Base-by-base conservation (phyloP, 2,113 vertebrate species). In the Triplophysa dalaica region DNA sequence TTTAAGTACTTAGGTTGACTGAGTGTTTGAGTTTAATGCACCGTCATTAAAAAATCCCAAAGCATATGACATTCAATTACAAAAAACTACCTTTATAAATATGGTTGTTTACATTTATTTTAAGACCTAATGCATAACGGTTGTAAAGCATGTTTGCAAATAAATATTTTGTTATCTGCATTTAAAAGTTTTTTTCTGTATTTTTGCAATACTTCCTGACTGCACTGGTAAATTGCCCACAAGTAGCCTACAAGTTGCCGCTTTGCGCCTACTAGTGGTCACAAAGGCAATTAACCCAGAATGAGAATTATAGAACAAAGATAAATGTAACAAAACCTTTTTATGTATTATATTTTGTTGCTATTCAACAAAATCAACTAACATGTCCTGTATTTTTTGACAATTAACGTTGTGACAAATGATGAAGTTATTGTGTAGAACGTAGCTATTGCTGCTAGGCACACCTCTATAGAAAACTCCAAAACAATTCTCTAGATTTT, bases 61-160 rank as follows among this genome's bases (percentile, higher is more conserved):
- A 86, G 45, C 80, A 83, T 84, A 70, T 82, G 83, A 73, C 83
- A 82, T 86, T 89, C 86, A 80, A 70, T 85, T 85, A 82, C 69
- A 72, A 86, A 84, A 69, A 68, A 84, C 78, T 84, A 84, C 66
- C 81, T 82, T n/a, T n/a, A n/a, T n/a, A n/a, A 82, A 79, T 79
- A 60, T 73, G 60, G 73, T 86, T 74, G 66, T 82, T 79, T 52
- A 77, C 63, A 72, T 81, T 75, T 82, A 75, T 82, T 83, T 85
- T 74, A 75, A 66, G 16, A 85, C 52, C 61, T 68, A 60, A 82
- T 84, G 83, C 80, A 84, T 82, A 84, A 81, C 64, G 79, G 77
- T 86, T 86, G 84, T 80, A 85, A 87, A 88, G 80, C 81, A 83
- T 85, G 81, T 86, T 88, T 83, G 79, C 81, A 79, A 89, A 88